Conservation (phyloP, 1,140 invertebrate species). For the Paralvinella palmiformis region DNA sequence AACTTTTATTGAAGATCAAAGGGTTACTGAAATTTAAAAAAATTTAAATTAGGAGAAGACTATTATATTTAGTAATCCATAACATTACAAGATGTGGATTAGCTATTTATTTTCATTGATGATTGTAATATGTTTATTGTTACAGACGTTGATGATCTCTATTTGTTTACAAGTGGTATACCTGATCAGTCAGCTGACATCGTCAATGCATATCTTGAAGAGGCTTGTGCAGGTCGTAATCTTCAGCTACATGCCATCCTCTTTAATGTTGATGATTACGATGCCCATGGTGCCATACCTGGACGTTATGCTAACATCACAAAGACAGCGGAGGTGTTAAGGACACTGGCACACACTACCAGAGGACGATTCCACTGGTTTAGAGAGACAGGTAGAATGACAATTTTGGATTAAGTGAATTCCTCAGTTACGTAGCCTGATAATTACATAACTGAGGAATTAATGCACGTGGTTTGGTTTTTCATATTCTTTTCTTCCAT, state of each 20-base stretch:
- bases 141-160: conserved; percentile 45
- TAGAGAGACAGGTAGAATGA: conserved; percentile 47
- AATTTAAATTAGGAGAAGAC: too few species aligned
- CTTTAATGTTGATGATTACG: conserved; percentile 51
- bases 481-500: too few species aligned
- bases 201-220: conserved; percentile 41
- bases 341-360: conserved; percentile 45
- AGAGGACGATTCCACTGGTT: conserved; percentile 51
- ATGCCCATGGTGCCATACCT: conserved; percentile 45
- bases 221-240: conserved; percentile 33
- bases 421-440: too few species aligned
- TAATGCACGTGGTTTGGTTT: too few species aligned
- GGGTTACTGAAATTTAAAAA: too few species aligned
- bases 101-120: too few species aligned
- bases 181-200: conserved; percentile 47
- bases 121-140: neutral
- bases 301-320: conserved; percentile 51
- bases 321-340: conserved; percentile 43
- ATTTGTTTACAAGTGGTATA: conserved; percentile 50
- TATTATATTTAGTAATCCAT: too few species aligned
- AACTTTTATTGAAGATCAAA: too few species aligned
- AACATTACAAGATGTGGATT: too few species aligned
- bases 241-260: conserved; percentile 44
- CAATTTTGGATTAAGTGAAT: too few species aligned
- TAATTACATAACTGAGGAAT: too few species aligned